Evolutionary conservation across 2,888 invertebrate species (phyloP).

Genomic region (Amphimallon solstitiale): DNA sequence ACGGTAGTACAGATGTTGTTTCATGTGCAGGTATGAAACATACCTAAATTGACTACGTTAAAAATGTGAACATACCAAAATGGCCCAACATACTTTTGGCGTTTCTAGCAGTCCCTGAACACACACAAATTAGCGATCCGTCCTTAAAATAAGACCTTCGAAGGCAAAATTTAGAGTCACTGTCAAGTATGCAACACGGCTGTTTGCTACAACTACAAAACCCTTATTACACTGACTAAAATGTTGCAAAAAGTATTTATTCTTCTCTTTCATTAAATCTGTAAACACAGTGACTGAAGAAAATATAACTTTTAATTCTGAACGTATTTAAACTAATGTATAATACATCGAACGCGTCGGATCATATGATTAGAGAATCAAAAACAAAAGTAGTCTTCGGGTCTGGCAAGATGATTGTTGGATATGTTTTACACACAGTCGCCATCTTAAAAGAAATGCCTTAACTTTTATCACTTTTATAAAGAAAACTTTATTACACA

Average conservation of each 20-base stretch:
- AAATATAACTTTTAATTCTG: conserved; percentile 12
- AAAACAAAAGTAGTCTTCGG: conserved; percentile 36
- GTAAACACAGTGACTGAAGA: conserved; percentile 1
- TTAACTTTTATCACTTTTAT: not conserved
- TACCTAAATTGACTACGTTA: conserved; percentile 18
- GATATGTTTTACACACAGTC: conserved; percentile 20
- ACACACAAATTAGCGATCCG: conserved; percentile 32
- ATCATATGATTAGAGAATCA: conserved; percentile 38
- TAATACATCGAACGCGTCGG: conserved; percentile 23
- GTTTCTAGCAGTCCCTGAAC: conserved; percentile 30
- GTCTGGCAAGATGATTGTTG: conserved; percentile 29
- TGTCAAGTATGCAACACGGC: conserved; percentile 55
- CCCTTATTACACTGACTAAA: conserved; percentile 58
- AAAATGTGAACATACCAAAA: conserved; percentile 48
- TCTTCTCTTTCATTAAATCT: conserved; percentile 11
- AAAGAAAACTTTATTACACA: not conserved
- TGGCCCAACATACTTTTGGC: conserved; percentile 45
- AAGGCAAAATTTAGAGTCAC: conserved; percentile 47
- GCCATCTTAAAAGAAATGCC: conserved; percentile 17
- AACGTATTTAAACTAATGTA: not conserved
- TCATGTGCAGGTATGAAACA: conserved; percentile 40
- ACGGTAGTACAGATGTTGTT: conserved; percentile 52
- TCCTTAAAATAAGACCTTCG: conserved; percentile 36
- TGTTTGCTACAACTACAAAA: conserved; percentile 54
- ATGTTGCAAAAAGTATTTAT: conserved; percentile 24